Percentiles rank a stretch among this genome's conserved stretches.
Conservation (phyloP, 2,888 invertebrate species). For the Beris chalybata region DNA sequence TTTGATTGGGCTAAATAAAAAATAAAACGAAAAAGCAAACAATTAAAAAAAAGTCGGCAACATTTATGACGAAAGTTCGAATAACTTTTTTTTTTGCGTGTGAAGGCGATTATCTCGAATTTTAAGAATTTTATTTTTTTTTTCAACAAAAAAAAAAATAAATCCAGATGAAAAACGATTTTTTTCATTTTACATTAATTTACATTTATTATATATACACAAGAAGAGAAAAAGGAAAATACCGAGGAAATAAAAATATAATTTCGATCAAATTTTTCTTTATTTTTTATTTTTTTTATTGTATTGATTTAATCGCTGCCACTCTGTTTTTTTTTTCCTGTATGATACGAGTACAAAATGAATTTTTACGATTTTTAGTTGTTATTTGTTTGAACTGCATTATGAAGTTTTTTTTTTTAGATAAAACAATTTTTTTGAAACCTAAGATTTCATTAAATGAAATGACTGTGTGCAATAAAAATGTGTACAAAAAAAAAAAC, state of each 20-base stretch:
- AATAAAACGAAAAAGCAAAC: conserved; percentile 8
- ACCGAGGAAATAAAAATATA: conserved; percentile 15
- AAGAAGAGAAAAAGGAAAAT: conserved; percentile 21
- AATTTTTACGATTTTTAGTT: too few relatives aligned
- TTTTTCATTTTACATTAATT: conserved; percentile 26
- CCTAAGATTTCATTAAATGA: too few relatives aligned
- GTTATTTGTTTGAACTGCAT: too few relatives aligned
- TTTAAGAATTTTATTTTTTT: conserved; percentile 24
- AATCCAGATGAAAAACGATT: background rate
- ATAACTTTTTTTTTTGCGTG: conserved; percentile 25
- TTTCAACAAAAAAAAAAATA: background rate
- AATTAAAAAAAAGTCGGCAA: background rate
- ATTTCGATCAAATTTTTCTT: conserved; percentile 19
- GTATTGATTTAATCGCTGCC: conserved; percentile 1
- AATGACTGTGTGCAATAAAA: too few relatives aligned
- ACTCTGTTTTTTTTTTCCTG: too few relatives aligned
- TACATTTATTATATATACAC: conserved; percentile 26
- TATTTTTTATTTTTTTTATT: conserved; percentile 2
- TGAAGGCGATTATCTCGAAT: conserved; percentile 32
- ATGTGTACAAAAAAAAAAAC: too few relatives aligned
- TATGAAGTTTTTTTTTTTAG: too few relatives aligned
- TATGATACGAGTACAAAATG: too few relatives aligned
- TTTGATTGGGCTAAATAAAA: conserved; percentile 25
- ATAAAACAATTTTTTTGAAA: too few relatives aligned
- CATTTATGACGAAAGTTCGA: conserved; percentile 16